A percentile compares a stretch with the other conserved stretches of the same genome.
phyloP scores from a whole-genome alignment of 2,113 vertebrate genomes.

The Narcine bancroftii region DNA sequence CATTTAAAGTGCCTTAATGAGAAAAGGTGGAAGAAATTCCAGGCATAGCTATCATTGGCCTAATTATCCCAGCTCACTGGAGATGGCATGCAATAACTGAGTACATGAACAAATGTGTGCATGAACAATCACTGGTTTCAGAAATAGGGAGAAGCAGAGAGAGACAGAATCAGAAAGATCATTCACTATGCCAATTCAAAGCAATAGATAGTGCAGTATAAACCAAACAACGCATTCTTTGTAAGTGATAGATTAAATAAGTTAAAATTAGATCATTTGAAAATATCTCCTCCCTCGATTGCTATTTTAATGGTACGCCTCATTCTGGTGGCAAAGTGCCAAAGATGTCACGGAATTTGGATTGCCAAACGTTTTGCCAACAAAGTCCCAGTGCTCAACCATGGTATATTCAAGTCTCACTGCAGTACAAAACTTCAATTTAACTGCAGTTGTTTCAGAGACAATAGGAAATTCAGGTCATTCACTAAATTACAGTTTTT shows the following conservation, averaged over 20 bases:
- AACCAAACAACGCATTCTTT: slow-evolving; percentile 22
- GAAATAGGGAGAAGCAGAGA: neutral
- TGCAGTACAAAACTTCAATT: neutral
- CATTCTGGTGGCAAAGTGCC: neutral
- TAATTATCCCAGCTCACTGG: neutral
- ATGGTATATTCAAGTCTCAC: neutral
- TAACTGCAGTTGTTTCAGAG: neutral
- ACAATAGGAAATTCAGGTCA: neutral
- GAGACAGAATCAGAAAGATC: neutral
- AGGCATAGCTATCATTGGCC: neutral
- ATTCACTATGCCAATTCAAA: neutral
- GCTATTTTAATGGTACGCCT: slow-evolving; percentile 42
- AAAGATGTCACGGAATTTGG: neutral
- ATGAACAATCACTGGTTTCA: neutral
- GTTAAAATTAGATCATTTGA: slow-evolving; percentile 47
- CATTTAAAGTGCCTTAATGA: no score
- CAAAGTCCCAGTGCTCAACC: neutral
- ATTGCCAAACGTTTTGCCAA: accelerated
- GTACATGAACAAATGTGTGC: neutral
- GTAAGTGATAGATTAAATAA: slow-evolving; percentile 13
- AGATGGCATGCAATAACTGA: no score
- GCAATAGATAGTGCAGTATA: neutral
- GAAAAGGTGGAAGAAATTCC: neutral
- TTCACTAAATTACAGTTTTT: neutral
- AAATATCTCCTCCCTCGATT: slow-evolving; percentile 49